Percentiles rank a stretch among this genome's conserved stretches.
Evolutionary conservation across 2,888 invertebrate species (phyloP).

Genomic region (Drepana falcataria): DNA sequence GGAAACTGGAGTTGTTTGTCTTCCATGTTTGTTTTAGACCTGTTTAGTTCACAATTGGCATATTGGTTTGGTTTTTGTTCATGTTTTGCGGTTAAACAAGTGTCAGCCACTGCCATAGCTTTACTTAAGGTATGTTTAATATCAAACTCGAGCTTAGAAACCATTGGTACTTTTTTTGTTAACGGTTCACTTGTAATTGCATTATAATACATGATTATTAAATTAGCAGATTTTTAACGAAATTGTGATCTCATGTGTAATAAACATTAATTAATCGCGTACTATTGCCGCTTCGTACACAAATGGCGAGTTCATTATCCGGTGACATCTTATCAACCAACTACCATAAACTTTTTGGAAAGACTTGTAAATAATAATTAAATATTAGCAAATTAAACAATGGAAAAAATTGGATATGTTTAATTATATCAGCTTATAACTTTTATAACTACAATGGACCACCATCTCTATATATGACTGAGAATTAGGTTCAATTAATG

Average conservation of each 20-base stretch:
- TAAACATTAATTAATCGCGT: slow-evolving; percentile 41
- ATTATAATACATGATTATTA: slow-evolving; percentile 15
- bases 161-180: slow-evolving; percentile 4
- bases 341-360: not conserved
- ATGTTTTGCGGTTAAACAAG: slow-evolving; percentile 14
- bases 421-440: not conserved
- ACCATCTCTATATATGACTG: slow-evolving; percentile 67
- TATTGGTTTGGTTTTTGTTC: slow-evolving; percentile 8
- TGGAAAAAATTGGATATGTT: slow-evolving; percentile 4
- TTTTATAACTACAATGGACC: slow-evolving; percentile 15
- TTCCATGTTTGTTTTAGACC: slow-evolving; percentile 26
- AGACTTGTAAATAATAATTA: slow-evolving; percentile 28
- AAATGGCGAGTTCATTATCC: not conserved
- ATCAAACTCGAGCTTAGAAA: slow-evolving; percentile 9
- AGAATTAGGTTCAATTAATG: slow-evolving; percentile 73
- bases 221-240: slow-evolving; percentile 28
- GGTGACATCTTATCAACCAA: not conserved
- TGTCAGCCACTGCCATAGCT: slow-evolving; percentile 60
- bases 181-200: slow-evolving; percentile 24
- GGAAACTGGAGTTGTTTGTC: slow-evolving; percentile 24
- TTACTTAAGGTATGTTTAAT: slow-evolving; percentile 42
- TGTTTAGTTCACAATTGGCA: slow-evolving; percentile 6
- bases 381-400: slow-evolving; percentile 4
- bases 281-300: slow-evolving; percentile 24
- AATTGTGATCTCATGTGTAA: slow-evolving; percentile 54